phyloP scores from a whole-genome alignment of 2,888 invertebrate species.

The Caenorhabditis sulstoni region DNA sequence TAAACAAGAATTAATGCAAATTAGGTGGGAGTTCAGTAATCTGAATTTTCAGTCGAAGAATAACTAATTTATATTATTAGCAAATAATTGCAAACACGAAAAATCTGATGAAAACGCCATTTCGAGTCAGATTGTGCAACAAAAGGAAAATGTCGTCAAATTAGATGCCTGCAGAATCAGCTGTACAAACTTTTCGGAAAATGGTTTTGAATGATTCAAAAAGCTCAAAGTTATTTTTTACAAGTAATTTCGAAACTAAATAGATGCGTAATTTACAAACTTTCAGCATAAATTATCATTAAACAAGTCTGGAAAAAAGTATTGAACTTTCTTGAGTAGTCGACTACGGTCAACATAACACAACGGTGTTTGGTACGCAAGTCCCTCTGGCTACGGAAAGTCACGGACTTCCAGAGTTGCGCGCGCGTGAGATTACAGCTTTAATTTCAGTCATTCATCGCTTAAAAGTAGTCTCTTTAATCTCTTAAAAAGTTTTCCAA shows the following conservation, averaged over 20 bases:
- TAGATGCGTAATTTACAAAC: no score
- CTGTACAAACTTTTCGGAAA: no score
- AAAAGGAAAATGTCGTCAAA: slow-evolving; percentile 38
- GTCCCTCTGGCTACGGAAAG: background rate
- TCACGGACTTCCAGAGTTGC: background rate
- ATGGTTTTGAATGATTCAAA: no score
- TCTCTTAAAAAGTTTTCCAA: no score
- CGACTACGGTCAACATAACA: background rate
- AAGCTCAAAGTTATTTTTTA: no score
- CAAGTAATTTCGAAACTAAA: no score
- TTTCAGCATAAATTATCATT: no score
- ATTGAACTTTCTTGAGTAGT: no score
- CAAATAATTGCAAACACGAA: background rate
- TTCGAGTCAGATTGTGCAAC: slow-evolving; percentile 58
- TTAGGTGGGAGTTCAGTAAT: background rate
- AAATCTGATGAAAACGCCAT: slow-evolving; percentile 41
- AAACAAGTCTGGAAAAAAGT: no score
- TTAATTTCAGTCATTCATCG: slow-evolving; percentile 1
- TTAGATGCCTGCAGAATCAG: slow-evolving; percentile 30
- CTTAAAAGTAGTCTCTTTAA: no score
- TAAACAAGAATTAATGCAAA: no score
- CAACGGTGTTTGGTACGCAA: background rate
- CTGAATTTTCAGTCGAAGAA: background rate
- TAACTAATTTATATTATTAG: slow-evolving; percentile 19
- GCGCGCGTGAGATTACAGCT: background rate